phyloP scores from a whole-genome alignment of 2,888 invertebrate species.

The Zeuzera pyrina region DNA sequence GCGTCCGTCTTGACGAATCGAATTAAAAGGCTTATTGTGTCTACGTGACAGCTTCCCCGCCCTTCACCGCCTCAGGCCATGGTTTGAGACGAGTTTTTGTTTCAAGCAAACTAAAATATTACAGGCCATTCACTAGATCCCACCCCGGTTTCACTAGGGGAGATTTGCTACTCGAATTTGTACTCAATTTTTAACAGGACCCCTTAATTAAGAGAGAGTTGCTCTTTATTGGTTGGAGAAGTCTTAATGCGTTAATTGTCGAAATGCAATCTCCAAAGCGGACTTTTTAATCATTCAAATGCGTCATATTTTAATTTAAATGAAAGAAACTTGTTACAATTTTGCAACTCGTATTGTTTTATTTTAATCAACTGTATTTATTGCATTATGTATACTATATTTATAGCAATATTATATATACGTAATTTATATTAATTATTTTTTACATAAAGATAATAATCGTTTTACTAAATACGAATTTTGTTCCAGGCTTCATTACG shows the following conservation, averaged over 20 bases:
- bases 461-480: slow-evolving; percentile 8
- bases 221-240: slow-evolving; percentile 66
- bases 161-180: slow-evolving; percentile 68
- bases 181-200: slow-evolving; percentile 72
- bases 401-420: slow-evolving; percentile 7
- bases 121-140: slow-evolving; percentile 67
- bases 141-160: slow-evolving; percentile 32
- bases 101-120: slow-evolving; percentile 72
- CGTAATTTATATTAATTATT: slow-evolving; percentile 6
- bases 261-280: slow-evolving; percentile 67
- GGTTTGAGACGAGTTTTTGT: slow-evolving; percentile 67
- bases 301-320: slow-evolving; percentile 62
- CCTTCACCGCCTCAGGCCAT: slow-evolving; percentile 40
- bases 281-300: slow-evolving; percentile 62
- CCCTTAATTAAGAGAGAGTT: slow-evolving; percentile 66
- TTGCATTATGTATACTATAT: not conserved
- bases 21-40: slow-evolving; percentile 74
- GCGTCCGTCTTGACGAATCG: slow-evolving; percentile 71
- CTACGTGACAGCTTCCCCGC: slow-evolving; percentile 60
- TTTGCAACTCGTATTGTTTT: slow-evolving; percentile 1
- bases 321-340: slow-evolving; percentile 14
- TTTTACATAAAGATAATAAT: slow-evolving; percentile 1
- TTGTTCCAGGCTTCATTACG: slow-evolving; percentile 64
- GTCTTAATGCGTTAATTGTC: slow-evolving; percentile 72
- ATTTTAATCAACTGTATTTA: not conserved